Evolutionary conservation across 1,140 invertebrate species (phyloP).

Genomic region (Archegozetes longisetosus): DNA sequence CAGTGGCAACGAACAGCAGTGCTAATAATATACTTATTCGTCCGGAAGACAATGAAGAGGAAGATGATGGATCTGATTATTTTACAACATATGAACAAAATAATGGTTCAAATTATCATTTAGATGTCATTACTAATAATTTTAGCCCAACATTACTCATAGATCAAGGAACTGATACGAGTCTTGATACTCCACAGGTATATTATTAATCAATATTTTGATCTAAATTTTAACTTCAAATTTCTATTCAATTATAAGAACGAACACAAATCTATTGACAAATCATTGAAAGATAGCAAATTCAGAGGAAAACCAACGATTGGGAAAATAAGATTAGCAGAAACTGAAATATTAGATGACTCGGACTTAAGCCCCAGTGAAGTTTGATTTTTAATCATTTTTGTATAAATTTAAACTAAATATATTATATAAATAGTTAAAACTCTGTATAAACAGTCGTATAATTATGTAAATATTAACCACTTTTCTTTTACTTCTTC

Average conservation of each 20-base stretch:
- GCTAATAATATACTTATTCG: background rate
- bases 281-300: no score
- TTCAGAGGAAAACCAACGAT: background rate
- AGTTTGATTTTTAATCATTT: background rate
- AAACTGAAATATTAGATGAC: background rate
- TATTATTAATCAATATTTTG: no score
- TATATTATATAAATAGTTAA: background rate
- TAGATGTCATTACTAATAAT: no score
- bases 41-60: background rate
- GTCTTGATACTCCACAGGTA: no score
- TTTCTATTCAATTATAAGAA: no score
- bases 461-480: constrained; percentile 48
- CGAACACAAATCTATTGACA: no score
- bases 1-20: background rate
- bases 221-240: no score
- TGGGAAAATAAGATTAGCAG: background rate
- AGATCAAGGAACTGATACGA: no score
- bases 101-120: background rate
- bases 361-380: background rate
- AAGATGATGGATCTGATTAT: background rate
- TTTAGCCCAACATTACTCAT: background rate
- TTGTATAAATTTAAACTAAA: background rate
- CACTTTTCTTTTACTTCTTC: constrained; percentile 81
- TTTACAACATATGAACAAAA: background rate
- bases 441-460: no score